phyloP scores from a whole-genome alignment of 2,888 invertebrate genomes.

The Dynastes maya region DNA sequence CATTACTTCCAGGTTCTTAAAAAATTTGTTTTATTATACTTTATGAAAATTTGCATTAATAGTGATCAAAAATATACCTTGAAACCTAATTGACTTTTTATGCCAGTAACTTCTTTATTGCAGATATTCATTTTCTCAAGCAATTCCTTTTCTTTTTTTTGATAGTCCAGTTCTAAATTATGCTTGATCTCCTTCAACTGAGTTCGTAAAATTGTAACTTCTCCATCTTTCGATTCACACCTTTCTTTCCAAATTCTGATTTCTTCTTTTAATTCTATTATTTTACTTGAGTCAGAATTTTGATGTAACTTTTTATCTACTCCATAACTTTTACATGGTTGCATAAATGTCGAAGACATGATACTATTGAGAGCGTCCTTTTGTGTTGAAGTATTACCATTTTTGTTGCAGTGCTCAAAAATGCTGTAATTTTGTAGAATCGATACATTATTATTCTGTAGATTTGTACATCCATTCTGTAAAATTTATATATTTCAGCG shows the following conservation, averaged over 20 bases:
- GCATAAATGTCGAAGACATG: not conserved
- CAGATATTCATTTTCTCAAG: slow-evolving; percentile 70
- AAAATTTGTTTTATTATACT: not conserved
- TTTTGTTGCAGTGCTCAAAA: slow-evolving; percentile 58
- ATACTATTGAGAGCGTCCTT: not conserved
- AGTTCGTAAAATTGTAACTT: slow-evolving; percentile 73
- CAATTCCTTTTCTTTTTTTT: slow-evolving; percentile 72
- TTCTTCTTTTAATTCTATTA: slow-evolving; percentile 55
- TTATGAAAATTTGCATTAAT: no score
- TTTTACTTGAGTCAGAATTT: not conserved
- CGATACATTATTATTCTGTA: slow-evolving; percentile 54
- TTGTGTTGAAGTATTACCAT: slow-evolving; percentile 57
- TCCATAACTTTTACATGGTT: not conserved
- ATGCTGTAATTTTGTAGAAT: slow-evolving; percentile 60
- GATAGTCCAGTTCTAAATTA: slow-evolving; percentile 69
- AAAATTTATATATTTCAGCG: not conserved
- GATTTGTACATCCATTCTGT: slow-evolving; percentile 9
- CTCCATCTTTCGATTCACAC: slow-evolving; percentile 75
- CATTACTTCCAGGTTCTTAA: slow-evolving; percentile 74
- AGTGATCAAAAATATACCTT: slow-evolving; percentile 61
- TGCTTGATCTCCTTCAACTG: slow-evolving; percentile 72
- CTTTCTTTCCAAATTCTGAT: slow-evolving; percentile 67
- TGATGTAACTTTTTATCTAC: slow-evolving; percentile 29
- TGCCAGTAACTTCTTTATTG: slow-evolving; percentile 70
- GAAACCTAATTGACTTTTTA: slow-evolving; percentile 74